phyloP scores from a whole-genome alignment of 2,113 vertebrate species.

The Limanda limanda region DNA sequence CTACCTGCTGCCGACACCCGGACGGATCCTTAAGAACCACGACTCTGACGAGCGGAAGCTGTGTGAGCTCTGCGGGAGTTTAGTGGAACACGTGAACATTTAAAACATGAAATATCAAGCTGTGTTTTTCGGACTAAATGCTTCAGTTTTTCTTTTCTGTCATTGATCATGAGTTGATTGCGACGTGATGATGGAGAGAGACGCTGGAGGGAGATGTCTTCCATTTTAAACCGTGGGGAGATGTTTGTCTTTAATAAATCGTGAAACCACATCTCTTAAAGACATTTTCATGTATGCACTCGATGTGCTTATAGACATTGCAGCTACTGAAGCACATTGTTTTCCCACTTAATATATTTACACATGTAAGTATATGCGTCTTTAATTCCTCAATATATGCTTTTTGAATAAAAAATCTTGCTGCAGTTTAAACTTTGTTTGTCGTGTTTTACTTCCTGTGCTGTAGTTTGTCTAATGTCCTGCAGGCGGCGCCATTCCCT shows the following conservation, averaged over 20 bases:
- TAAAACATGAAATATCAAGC: constrained; percentile 20
- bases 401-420: constrained; percentile 75
- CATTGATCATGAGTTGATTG: constrained; percentile 27
- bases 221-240: constrained; percentile 49
- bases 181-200: neutral
- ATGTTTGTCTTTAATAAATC: constrained; percentile 13
- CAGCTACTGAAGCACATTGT: constrained; percentile 65
- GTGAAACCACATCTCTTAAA: constrained; percentile 17
- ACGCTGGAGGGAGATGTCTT: constrained; percentile 44
- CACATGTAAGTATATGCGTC: constrained; percentile 78
- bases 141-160: constrained; percentile 25
- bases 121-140: constrained; percentile 31
- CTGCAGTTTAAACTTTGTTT: constrained; percentile 44
- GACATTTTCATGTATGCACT: constrained; percentile 49
- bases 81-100: constrained; percentile 3
- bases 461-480: constrained; percentile 31
- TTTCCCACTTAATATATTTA: constrained; percentile 73
- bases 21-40: neutral
- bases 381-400: constrained; percentile 69
- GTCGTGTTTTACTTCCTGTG: constrained; percentile 1
- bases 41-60: neutral
- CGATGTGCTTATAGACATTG: constrained; percentile 40
- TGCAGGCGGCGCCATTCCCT: constrained; percentile 49
- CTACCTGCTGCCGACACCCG: constrained; percentile 30
- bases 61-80: constrained; percentile 1